Evolutionary conservation across 2,797 vertebrate species (phyloP).

Genomic region (Anguilla anguilla): DNA sequence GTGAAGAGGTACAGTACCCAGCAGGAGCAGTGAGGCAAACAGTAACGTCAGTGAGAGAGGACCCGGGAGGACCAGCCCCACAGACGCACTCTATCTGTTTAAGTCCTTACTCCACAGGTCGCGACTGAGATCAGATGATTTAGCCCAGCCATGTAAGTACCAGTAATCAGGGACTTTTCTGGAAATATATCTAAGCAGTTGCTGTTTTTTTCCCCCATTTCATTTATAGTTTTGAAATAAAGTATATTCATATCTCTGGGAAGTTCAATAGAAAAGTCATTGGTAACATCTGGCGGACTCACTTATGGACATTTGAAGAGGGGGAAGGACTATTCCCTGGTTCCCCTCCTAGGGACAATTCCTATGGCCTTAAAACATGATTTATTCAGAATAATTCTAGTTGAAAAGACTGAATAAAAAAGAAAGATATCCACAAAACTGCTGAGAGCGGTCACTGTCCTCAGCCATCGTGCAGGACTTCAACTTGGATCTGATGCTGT

Average conservation of each 20-base stretch:
- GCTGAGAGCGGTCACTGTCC: not conserved
- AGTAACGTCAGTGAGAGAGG: not conserved
- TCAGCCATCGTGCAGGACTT: constrained; percentile 3
- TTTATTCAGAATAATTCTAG: constrained; percentile 58
- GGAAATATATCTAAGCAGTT: constrained; percentile 46
- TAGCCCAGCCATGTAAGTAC: constrained; percentile 50
- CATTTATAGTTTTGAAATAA: constrained; percentile 49
- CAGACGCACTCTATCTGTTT: constrained; percentile 20
- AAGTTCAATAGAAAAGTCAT: constrained; percentile 67
- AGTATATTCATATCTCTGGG: constrained; percentile 46
- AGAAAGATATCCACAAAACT: constrained; percentile 18
- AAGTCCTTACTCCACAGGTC: constrained; percentile 32
- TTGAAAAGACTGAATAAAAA: constrained; percentile 36
- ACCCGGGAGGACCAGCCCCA: not conserved
- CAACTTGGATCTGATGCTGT: not conserved
- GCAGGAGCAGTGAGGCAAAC: not conserved
- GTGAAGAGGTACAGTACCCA: not conserved
- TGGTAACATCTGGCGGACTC: constrained; percentile 72
- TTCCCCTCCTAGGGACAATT: constrained; percentile 68
- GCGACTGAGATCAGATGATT: constrained; percentile 60
- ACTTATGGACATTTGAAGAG: constrained; percentile 59
- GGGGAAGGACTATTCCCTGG: constrained; percentile 65
- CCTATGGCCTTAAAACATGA: constrained; percentile 56
- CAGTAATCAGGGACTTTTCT: constrained; percentile 47
- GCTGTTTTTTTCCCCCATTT: constrained; percentile 35